phyloP scores from a whole-genome alignment of 2,113 vertebrate species.

The Pterophyllum scalare region DNA sequence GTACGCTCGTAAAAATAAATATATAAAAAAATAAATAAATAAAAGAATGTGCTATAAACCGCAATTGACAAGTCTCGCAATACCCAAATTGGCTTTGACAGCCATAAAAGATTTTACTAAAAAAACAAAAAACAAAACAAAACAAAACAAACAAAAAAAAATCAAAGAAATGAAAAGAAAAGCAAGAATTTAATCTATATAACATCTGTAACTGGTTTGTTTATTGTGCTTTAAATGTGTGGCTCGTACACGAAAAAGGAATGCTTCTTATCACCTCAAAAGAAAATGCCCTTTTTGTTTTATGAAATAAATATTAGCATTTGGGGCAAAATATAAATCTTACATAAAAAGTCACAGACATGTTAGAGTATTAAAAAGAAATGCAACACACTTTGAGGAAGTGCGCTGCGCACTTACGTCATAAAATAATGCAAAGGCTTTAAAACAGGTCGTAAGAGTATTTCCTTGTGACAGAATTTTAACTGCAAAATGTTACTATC shows the following conservation, averaged over 20 bases:
- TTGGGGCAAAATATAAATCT: background rate
- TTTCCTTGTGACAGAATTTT: background rate
- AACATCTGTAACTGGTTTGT: background rate
- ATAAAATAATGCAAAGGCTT: background rate
- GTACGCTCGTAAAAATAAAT: background rate
- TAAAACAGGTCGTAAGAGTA: background rate
- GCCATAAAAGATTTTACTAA: background rate
- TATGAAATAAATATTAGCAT: background rate
- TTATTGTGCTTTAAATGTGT: background rate
- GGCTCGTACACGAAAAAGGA: background rate
- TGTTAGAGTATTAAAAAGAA: background rate
- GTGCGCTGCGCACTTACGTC: background rate
- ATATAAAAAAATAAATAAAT: too few species aligned
- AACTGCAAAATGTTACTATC: slow-evolving; percentile 34
- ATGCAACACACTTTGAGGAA: background rate
- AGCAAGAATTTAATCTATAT: background rate
- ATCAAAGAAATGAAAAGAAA: background rate
- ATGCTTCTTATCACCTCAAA: background rate
- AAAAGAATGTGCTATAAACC: background rate
- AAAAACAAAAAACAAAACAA: background rate
- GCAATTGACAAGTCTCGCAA: slow-evolving; percentile 6
- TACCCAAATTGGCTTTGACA: background rate
- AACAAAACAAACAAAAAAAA: too few species aligned
- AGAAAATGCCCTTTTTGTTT: background rate
- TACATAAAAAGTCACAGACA: background rate